Conservation (phyloP, 2,888 invertebrate genomes). For the Stomorhina lunata region DNA sequence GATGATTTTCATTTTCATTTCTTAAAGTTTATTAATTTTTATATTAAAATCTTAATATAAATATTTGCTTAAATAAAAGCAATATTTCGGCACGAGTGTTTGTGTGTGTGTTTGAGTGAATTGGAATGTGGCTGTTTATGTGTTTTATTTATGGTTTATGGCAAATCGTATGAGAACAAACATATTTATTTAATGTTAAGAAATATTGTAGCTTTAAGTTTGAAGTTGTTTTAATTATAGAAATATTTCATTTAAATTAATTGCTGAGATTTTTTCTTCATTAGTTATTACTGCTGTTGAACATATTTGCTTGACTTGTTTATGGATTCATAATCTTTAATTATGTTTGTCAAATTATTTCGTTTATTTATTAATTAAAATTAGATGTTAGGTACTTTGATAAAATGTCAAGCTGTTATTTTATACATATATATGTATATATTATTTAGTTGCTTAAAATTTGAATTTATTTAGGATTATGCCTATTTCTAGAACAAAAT, state of each 20-base stretch:
- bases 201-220: slow-evolving; percentile 15
- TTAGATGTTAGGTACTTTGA: slow-evolving; percentile 38
- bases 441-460: too few species aligned
- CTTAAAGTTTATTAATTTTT: slow-evolving; percentile 43
- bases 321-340: not conserved
- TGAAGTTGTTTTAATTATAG: not conserved
- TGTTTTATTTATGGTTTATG: not conserved
- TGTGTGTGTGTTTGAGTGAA: not conserved
- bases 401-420: slow-evolving; percentile 17
- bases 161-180: not conserved
- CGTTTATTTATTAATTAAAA: slow-evolving; percentile 45
- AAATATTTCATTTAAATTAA: slow-evolving; percentile 39
- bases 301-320: slow-evolving; percentile 16
- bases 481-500: too few species aligned
- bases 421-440: too few species aligned
- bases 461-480: too few species aligned
- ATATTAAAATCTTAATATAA: slow-evolving; percentile 14
- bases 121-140: not conserved
- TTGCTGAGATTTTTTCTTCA: not conserved
- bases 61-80: slow-evolving; percentile 15
- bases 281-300: not conserved
- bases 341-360: slow-evolving; percentile 21
- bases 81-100: not conserved
- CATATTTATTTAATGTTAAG: not conserved
- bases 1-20: slow-evolving; percentile 10